These are phyloP conservation scores for Thysanoteuthis rhombus DNA, from an alignment of 2,888 invertebrate species.

Conservation along the genomic window DNA sequence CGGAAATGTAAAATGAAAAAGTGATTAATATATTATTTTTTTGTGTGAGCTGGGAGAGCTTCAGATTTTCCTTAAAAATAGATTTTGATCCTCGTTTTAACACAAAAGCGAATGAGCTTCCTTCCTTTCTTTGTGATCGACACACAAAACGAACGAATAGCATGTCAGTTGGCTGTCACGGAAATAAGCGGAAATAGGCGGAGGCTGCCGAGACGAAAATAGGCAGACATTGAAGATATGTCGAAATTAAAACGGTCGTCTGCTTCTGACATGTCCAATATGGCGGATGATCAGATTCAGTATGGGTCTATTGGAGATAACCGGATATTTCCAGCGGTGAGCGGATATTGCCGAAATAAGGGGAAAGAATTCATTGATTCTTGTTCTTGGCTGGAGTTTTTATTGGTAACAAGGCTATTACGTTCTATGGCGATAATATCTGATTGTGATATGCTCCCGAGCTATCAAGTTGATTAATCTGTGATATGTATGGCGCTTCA, in stretches of 20 bases:
- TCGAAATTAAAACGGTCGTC: not conserved
- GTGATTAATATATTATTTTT: not conserved
- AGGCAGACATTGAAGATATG: not conserved
- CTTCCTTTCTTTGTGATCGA: not conserved
- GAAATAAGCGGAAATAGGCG: not conserved
- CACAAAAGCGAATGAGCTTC: not conserved
- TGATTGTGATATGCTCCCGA: not conserved
- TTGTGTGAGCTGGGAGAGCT: not conserved
- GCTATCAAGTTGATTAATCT: not conserved
- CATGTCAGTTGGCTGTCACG: not conserved
- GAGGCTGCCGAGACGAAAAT: not conserved
- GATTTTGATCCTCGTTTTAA: not conserved
- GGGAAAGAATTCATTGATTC: not conserved
- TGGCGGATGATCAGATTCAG: not conserved
- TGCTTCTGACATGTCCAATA: not conserved
- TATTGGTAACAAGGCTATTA: not conserved
- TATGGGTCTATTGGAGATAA: not conserved
- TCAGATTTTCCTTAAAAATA: not conserved
- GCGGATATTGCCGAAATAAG: not conserved
- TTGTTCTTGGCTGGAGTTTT: not conserved
- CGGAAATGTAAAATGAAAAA: not conserved
- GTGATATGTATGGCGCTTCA: not conserved
- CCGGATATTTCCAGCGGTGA: not conserved
- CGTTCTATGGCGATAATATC: not conserved
- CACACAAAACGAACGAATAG: not conserved